These are phyloP conservation scores for Vireo altiloquus DNA, from an alignment of 2,113 vertebrate species.

Conservation along the genomic window DNA sequence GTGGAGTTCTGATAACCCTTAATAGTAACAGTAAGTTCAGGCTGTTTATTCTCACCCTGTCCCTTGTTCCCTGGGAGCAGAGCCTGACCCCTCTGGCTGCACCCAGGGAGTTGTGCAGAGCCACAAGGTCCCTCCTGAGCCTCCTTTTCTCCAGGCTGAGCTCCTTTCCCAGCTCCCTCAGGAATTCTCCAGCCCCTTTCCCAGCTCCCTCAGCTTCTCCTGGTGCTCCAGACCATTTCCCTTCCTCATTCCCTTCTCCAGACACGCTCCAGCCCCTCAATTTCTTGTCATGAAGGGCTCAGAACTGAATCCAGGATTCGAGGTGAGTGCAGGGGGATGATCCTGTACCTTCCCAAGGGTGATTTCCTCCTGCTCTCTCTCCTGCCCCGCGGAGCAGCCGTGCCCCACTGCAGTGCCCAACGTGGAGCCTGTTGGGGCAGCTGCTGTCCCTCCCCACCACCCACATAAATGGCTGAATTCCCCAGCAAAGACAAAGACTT, in stretches of 20 bases:
- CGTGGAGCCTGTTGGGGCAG: neutral
- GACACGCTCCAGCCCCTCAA: fast-evolving
- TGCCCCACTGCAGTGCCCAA: neutral
- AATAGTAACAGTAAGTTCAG: neutral
- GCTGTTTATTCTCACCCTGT: fast-evolving
- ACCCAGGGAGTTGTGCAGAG: neutral
- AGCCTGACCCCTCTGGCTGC: fast-evolving
- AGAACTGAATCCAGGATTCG: neutral
- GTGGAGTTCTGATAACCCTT: neutral
- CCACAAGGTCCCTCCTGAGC: neutral
- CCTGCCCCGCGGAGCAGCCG: neutral
- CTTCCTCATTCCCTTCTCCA: fast-evolving
- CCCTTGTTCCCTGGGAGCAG: neutral
- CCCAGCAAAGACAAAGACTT: constrained; percentile 31
- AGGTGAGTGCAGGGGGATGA: neutral
- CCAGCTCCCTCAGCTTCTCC: too few species aligned
- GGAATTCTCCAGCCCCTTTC: too few species aligned
- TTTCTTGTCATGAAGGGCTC: fast-evolving
- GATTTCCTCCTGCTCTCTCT: neutral
- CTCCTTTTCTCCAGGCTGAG: neutral
- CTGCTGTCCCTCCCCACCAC: neutral
- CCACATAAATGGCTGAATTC: neutral
- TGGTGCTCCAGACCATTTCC: neutral
- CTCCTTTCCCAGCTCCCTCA: neutral
- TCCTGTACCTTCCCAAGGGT: neutral